A percentile compares a stretch with the other conserved stretches of the same genome.
phyloP scores from a whole-genome alignment of 2,113 vertebrate species.

The Stegostoma tigrinum region DNA sequence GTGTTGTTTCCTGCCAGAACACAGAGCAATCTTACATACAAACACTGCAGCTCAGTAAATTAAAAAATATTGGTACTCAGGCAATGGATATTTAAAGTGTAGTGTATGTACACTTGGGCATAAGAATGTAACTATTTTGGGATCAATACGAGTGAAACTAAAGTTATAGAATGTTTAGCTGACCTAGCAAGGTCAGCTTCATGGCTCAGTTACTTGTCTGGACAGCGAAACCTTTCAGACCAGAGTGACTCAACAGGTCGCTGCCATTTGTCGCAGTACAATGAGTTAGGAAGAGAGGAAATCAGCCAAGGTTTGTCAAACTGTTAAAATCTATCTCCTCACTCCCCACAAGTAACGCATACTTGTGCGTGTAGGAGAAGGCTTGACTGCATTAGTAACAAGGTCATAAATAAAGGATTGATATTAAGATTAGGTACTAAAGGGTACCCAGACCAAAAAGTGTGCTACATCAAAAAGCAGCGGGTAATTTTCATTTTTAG shows the following conservation, averaged over 20 bases:
- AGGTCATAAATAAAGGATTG: background rate
- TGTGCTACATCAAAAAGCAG: background rate
- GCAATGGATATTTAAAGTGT: background rate
- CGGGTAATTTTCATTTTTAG: background rate
- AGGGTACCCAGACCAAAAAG: background rate
- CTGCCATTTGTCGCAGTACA: background rate
- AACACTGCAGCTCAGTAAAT: no score
- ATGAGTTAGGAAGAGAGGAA: background rate
- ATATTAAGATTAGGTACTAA: background rate
- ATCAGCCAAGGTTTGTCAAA: background rate
- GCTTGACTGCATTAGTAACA: background rate
- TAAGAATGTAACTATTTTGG: background rate
- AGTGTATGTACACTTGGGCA: background rate
- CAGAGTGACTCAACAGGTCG: background rate
- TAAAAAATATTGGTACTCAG: no score
- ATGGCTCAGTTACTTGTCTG: background rate
- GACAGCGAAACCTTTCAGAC: background rate
- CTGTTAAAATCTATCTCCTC: background rate
- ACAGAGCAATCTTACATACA: no score
- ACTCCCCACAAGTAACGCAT: background rate
- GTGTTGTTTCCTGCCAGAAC: no score
- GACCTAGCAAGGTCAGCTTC: background rate
- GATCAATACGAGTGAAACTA: background rate
- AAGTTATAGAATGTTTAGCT: background rate
- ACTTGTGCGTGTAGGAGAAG: background rate